Base-by-base conservation (phyloP, 2,113 vertebrate species). In the Silurus asotus region DNA sequence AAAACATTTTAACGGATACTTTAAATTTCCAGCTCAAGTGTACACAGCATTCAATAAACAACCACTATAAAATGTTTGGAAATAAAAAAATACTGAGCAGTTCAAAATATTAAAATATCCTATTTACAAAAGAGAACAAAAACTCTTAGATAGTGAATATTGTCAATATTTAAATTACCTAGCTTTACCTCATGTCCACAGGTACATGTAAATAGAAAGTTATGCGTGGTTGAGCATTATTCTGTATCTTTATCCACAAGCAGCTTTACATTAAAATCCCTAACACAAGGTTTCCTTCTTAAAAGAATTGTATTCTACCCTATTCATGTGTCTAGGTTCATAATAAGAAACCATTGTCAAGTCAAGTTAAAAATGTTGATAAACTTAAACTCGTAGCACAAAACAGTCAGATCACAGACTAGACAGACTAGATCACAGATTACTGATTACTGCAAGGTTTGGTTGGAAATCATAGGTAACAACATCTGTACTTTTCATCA, bases 241-340 rank as follows among this genome's bases (percentile, higher is more conserved):
- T 81, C 90, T 88, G 88, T 92, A 91, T 91, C 87, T 83, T 83
- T 91, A 89, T 91, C 88, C 89, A 86, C 8, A 90, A 93, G 91
- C 89, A 90, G 90, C 89, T 92, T 92, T 94, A 89, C 92, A 90
- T 93, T 90, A 92, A 79, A 83, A 84, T 88, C 62, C 87, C 88
- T 88, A 64, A 8, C 87, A 89, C 92, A 88, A 86, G 87, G 86
- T 83, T 92, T 80, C 89, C 90, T 86, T 87, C 62, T 90, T 79
- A 90, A 89, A 78, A 90, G 78, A 28, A 87, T 89, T 72, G 23
- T 55, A 76, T 87, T 76, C 0, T 1, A 69, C 86, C 88, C 70
- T 6, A 53, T 55, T 84, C 85, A 91, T 89, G 91, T 28, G 48
- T 28, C 67, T 80, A 88, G 65, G 88, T 59, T 83, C 82, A 85